Conservation (phyloP, 2,113 vertebrate species). For the Tautogolabrus adspersus region DNA sequence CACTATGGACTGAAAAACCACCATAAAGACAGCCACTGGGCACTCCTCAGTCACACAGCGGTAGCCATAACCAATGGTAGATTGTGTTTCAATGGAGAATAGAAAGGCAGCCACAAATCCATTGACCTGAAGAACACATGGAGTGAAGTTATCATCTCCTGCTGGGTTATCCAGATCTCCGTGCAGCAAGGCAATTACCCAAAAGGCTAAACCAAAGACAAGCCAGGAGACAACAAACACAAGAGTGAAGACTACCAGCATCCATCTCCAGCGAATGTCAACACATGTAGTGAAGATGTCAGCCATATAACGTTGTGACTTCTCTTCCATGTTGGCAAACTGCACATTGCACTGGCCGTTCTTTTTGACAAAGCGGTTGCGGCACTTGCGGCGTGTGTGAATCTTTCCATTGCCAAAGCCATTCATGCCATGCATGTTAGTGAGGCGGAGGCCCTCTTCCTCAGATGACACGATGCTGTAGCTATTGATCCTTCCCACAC, state of each 20-base stretch:
- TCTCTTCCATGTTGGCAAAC: slow-evolving; percentile 97
- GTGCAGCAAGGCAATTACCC: slow-evolving; percentile 95
- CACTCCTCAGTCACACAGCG: slow-evolving; percentile 98
- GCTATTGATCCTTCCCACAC: slow-evolving; percentile 88
- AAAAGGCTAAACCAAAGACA: slow-evolving; percentile 93
- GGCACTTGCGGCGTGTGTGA: slow-evolving; percentile 93
- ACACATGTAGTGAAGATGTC: slow-evolving; percentile 99
- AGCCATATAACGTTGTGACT: slow-evolving; percentile 94
- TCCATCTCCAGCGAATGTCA: slow-evolving; percentile 97
- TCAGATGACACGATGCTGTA: slow-evolving; percentile 97
- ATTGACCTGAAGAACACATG: slow-evolving; percentile 95
- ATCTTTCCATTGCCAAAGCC: slow-evolving; percentile 97
- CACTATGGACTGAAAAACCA: slow-evolving; percentile 97
- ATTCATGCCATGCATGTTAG: slow-evolving; percentile 96
- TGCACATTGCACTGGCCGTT: slow-evolving; percentile 97
- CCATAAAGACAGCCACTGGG: slow-evolving; percentile 95
- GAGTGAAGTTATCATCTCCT: slow-evolving; percentile 91
- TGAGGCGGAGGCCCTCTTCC: slow-evolving; percentile 94
- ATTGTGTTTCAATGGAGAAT: slow-evolving; percentile 98
- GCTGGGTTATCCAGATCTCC: slow-evolving; percentile 93
- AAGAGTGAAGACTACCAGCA: slow-evolving; percentile 94
- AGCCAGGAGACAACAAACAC: slow-evolving; percentile 97
- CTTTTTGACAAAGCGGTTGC: slow-evolving; percentile 97
- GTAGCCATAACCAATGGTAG: slow-evolving; percentile 96
- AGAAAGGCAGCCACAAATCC: slow-evolving; percentile 97